A percentile compares a stretch with the other conserved stretches of the same genome.
phyloP scores from a whole-genome alignment of 2,888 invertebrate genomes.

The Drosophila demipolita region DNA sequence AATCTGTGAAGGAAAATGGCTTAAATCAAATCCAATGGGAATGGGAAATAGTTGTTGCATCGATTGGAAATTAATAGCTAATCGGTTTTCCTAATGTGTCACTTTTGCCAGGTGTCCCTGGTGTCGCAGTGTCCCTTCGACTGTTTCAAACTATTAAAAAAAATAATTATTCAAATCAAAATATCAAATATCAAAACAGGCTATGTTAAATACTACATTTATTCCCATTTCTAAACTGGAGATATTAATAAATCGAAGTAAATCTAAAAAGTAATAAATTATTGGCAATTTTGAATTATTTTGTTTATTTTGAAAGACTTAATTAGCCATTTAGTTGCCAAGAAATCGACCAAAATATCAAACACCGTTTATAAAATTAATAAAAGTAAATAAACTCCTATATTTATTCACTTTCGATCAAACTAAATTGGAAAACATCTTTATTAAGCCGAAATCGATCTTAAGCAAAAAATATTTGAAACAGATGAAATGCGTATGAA shows the following conservation, averaged over 20 bases:
- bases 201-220: not conserved
- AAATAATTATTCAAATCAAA: not conserved
- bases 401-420: not conserved
- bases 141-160: not conserved
- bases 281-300: no score
- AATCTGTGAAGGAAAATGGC: conserved; percentile 7
- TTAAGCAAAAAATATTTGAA: not conserved
- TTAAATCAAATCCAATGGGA: no score
- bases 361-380: not conserved
- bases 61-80: not conserved
- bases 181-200: not conserved
- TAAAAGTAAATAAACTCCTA: not conserved
- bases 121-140: no score
- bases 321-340: no score
- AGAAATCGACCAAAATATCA: no score
- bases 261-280: not conserved
- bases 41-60: not conserved
- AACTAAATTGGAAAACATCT: not conserved
- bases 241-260: not conserved
- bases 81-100: not conserved
- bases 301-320: no score
- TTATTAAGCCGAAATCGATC: not conserved
- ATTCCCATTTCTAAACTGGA: not conserved
- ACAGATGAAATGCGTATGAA: not conserved
- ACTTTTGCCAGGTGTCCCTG: not conserved